phyloP scores from a whole-genome alignment of 2,888 invertebrate species.

The Agrypnus murinus region DNA sequence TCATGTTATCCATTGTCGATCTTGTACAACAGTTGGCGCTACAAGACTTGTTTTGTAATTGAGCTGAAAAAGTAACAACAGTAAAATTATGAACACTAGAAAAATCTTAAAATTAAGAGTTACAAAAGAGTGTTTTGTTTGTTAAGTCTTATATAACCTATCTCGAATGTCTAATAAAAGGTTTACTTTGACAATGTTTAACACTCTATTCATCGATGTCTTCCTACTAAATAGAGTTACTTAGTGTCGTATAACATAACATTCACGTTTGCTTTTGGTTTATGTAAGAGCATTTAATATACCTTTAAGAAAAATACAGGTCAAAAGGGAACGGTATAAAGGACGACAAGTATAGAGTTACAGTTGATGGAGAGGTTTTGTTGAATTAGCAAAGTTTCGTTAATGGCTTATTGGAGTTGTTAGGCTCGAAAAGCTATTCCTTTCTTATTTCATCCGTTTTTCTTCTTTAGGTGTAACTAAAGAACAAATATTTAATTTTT shows the following conservation, averaged over 20 bases:
- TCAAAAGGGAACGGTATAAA: not conserved
- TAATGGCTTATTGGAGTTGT: slow-evolving; percentile 1
- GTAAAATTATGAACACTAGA: no score
- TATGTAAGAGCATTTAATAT: slow-evolving; percentile 9
- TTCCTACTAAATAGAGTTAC: slow-evolving; percentile 1
- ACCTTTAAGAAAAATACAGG: not conserved
- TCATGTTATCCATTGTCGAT: slow-evolving; percentile 27
- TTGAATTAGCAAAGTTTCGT: not conserved
- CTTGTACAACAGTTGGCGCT: slow-evolving; percentile 28
- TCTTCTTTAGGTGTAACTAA: not conserved
- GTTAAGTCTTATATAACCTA: not conserved
- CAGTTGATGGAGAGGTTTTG: slow-evolving; percentile 8
- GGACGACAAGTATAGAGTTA: not conserved
- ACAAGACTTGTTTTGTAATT: slow-evolving; percentile 28
- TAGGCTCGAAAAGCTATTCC: not conserved
- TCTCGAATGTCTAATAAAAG: no score
- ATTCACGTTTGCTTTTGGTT: not conserved
- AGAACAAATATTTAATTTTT: not conserved
- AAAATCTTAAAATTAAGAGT: no score
- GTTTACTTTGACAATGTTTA: no score
- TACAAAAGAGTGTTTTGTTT: no score
- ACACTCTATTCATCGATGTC: slow-evolving; percentile 1
- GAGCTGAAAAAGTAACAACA: slow-evolving; percentile 33
- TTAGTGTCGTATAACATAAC: slow-evolving; percentile 13
- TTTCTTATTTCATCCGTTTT: not conserved